phyloP scores from a whole-genome alignment of 2,888 invertebrate species.

The Eulithis testata region DNA sequence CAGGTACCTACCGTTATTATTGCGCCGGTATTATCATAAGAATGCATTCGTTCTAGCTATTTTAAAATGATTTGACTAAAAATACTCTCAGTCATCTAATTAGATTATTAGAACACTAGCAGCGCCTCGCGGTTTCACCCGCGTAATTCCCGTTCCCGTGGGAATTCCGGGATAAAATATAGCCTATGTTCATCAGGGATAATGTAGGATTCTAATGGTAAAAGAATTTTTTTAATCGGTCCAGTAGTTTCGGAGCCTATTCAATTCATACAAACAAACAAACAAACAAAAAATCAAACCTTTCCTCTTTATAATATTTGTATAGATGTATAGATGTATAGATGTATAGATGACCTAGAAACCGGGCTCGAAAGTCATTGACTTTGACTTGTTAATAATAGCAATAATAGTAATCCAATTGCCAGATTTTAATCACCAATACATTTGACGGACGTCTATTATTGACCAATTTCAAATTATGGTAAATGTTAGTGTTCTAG shows the following conservation, averaged over 20 bases:
- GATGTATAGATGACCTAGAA: constrained; percentile 60
- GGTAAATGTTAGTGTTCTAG: background rate
- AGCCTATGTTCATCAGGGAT: no score
- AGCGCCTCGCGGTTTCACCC: no score
- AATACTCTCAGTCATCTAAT: constrained; percentile 41
- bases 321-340: no score
- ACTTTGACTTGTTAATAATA: constrained; percentile 56
- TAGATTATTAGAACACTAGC: no score
- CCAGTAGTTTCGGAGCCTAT: no score
- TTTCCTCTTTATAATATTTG: no score
- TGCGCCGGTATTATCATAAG: constrained; percentile 14
- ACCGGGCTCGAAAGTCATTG: constrained; percentile 59
- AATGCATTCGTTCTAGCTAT: constrained; percentile 19
- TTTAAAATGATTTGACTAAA: constrained; percentile 22
- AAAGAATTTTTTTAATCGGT: no score
- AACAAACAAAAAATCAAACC: no score
- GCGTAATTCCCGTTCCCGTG: no score
- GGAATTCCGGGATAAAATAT: no score
- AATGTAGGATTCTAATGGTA: no score
- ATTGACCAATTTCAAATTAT: constrained; percentile 1
- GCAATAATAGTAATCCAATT: constrained; percentile 42
- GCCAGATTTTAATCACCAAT: constrained; percentile 30
- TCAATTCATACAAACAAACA: no score
- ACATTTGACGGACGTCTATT: constrained; percentile 13
- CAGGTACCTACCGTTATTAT: constrained; percentile 19